phyloP scores from a whole-genome alignment of 2,888 invertebrate species.

The Hybos culiciformis region DNA sequence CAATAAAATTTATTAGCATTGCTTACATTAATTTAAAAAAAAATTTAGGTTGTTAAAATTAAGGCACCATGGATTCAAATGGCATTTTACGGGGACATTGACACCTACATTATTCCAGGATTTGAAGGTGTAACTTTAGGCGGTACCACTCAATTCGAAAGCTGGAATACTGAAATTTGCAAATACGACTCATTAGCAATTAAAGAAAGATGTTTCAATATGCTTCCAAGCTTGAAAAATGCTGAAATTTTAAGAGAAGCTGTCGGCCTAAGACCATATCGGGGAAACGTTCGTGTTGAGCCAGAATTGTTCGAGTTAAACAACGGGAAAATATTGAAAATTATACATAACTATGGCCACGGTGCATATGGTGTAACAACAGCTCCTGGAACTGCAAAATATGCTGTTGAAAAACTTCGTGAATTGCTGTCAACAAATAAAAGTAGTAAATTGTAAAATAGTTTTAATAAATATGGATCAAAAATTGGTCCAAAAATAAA shows the following conservation, averaged over 20 bases:
- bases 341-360: slow-evolving; percentile 91
- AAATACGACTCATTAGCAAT: slow-evolving; percentile 63
- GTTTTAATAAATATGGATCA: too few species aligned
- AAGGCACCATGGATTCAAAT: slow-evolving; percentile 82
- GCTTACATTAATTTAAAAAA: too few species aligned
- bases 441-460: slow-evolving; percentile 27
- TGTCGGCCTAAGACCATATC: slow-evolving; percentile 74
- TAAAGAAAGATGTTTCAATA: slow-evolving; percentile 57
- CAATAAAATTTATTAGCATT: too few species aligned
- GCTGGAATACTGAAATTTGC: slow-evolving; percentile 51
- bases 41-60: too few species aligned
- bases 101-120: slow-evolving; percentile 75
- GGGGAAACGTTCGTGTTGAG: slow-evolving; percentile 60
- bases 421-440: slow-evolving; percentile 37
- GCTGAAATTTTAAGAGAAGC: slow-evolving; percentile 47
- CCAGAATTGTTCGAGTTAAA: slow-evolving; percentile 37
- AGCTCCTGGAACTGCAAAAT: slow-evolving; percentile 72
- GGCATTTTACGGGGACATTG: slow-evolving; percentile 73
- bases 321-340: slow-evolving; percentile 39
- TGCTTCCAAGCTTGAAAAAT: slow-evolving; percentile 54
- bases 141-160: slow-evolving; percentile 71
- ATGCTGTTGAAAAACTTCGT: slow-evolving; percentile 56
- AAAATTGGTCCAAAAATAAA: too few species aligned
- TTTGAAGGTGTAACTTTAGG: slow-evolving; percentile 65
- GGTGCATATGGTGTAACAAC: slow-evolving; percentile 87